Conservation (phyloP, 2,888 invertebrate genomes). For the Scaptomyza tumidula region DNA sequence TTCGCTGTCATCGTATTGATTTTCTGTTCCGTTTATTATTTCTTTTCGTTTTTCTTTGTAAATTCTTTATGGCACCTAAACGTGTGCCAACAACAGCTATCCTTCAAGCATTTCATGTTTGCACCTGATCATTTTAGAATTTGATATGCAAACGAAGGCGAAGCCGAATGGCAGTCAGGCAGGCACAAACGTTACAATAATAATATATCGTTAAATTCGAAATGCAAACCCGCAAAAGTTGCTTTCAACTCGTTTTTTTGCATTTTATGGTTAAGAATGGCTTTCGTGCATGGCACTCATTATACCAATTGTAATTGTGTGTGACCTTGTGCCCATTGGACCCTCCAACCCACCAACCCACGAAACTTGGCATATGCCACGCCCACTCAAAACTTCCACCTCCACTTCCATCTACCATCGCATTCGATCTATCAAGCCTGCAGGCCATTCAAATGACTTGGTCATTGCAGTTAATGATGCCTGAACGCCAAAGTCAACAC, state of each 20-base stretch:
- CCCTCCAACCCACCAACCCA: conserved; percentile 42
- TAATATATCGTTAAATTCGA: conserved; percentile 63
- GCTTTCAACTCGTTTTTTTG: background rate
- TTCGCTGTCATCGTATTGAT: conserved; percentile 57
- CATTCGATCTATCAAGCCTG: conserved; percentile 8
- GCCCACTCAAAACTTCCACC: background rate
- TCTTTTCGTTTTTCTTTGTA: conserved; percentile 9
- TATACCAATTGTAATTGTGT: conserved; percentile 59
- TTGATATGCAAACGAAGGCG: conserved; percentile 70
- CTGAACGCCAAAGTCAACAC: conserved; percentile 62
- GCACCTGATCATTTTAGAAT: conserved; percentile 76
- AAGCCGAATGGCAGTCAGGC: conserved; percentile 20
- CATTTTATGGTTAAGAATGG: background rate
- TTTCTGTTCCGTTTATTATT: conserved; percentile 37
- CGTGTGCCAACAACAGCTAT: background rate
- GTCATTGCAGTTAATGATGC: conserved; percentile 79
- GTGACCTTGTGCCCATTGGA: conserved; percentile 70
- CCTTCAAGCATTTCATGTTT: conserved; percentile 57
- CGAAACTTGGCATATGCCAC: background rate
- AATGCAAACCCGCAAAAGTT: conserved; percentile 24
- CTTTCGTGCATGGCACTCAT: conserved; percentile 49
- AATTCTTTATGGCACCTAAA: conserved; percentile 33
- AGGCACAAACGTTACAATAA: conserved; percentile 47
- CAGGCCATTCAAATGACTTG: conserved; percentile 65
- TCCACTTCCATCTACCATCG: too few relatives aligned